A percentile compares a stretch with the other conserved stretches of the same genome.
These are phyloP conservation scores for Motacilla tschutschensis DNA, from an alignment of 2,113 vertebrate species.

Conservation along the genomic window DNA sequence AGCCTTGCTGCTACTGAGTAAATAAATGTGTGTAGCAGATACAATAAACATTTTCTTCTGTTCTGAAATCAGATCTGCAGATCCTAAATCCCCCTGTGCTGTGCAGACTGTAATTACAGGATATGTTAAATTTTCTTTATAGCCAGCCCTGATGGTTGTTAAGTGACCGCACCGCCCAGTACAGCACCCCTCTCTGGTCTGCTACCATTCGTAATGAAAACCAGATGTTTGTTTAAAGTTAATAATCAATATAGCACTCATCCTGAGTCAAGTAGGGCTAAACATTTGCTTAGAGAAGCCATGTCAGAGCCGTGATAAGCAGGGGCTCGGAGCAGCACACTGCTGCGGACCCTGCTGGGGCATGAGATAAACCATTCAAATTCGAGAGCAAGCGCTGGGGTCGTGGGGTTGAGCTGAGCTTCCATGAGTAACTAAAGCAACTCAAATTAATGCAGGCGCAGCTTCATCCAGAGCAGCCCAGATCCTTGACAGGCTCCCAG, in stretches of 20 bases:
- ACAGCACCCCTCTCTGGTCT: conserved; percentile 74
- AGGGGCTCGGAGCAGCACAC: conserved; percentile 43
- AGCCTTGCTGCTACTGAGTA: conserved; percentile 59
- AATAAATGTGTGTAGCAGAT: conserved; percentile 72
- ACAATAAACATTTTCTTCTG: conserved; percentile 77
- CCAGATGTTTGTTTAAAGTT: conserved; percentile 87
- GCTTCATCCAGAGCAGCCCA: background rate
- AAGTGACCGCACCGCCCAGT: conserved; percentile 76
- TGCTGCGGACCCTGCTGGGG: conserved; percentile 62
- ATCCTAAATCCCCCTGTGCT: conserved; percentile 66
- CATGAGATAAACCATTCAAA: conserved; percentile 83
- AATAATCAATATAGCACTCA: conserved; percentile 85
- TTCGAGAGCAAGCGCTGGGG: conserved; percentile 48
- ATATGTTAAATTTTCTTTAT: conserved; percentile 85
- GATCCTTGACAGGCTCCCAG: background rate
- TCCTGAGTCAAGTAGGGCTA: conserved; percentile 78
- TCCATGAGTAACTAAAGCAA: background rate
- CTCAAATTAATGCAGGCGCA: background rate
- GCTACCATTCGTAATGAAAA: conserved; percentile 79
- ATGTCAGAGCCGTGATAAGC: conserved; percentile 75
- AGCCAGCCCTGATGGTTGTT: conserved; percentile 76
- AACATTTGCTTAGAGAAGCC: conserved; percentile 84
- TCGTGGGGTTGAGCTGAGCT: background rate
- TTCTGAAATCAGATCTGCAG: conserved; percentile 77
- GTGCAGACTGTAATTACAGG: conserved; percentile 84